Base-by-base conservation (phyloP, 2,113 vertebrate species). In the Aplodontia rufa region DNA sequence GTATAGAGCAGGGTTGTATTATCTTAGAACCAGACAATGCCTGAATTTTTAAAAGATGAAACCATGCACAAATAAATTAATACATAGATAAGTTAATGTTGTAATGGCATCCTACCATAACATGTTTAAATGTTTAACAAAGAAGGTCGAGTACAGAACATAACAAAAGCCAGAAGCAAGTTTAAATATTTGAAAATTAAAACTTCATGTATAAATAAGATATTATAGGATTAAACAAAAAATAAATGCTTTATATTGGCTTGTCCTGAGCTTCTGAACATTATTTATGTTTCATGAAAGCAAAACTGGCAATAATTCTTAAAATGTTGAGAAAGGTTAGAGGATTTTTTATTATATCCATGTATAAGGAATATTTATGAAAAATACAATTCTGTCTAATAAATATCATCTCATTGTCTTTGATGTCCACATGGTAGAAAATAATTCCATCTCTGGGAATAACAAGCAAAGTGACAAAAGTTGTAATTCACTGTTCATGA, bases 101-200 rank as follows among this genome's bases (percentile, higher is more conserved):
- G 10, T 89, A n/a, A 94, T 93, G 40, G 62, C 13, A 60, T 49
- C 42, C 42, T 26, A 84, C 35, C 92, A 94, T 62, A 78, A 92
- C 72, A 45, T 76, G 92, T 86, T 58, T 2, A 62, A n/a, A 88
- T 93, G 49, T 93, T 93, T 69, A 95, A 95, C 84, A 92, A 92
- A 95, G 80, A 74, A 9, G 17, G 8, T 45, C 82, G 81, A 87
- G 78, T n/a, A 62, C 22, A 93, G 89, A 84, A 71, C 58, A 93
- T 93, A 96, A 97, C 68, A 84, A 95, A 91, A 96, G 40, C 96
- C 96, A 97, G 96, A 97, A 94, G 60, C 82, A 90, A 83, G 74
- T 82, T 95, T 92, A 97, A 97, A 89, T 97, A 92, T 97, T 97
- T 96, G 80, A 95, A 97, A 95, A 97, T 97, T 92, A 94, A 97